Conservation (phyloP, 2,797 vertebrate genomes). For the Moxostoma hubbsi region DNA sequence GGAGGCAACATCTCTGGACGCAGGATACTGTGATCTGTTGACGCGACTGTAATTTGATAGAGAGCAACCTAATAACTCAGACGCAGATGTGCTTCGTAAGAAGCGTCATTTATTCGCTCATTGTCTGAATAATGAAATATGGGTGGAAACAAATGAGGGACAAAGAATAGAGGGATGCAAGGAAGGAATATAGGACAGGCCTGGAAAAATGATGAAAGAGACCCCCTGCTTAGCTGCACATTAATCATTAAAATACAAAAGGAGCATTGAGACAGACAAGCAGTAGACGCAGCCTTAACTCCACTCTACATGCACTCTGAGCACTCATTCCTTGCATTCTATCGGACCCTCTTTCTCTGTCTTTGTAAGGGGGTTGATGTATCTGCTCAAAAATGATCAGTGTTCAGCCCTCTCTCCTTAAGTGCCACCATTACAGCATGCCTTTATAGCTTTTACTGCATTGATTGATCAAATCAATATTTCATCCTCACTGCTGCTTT, state of each 20-base stretch:
- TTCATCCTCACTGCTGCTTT: conserved; percentile 74
- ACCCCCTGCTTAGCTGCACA: conserved; percentile 64
- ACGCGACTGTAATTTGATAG: too few relatives aligned
- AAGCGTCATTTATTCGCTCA: conserved; percentile 7
- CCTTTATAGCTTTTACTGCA: conserved; percentile 78
- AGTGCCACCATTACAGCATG: conserved; percentile 78
- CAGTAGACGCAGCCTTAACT: conserved; percentile 66
- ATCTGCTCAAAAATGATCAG: conserved; percentile 40
- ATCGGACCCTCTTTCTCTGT: too few relatives aligned
- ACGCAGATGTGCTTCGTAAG: background rate
- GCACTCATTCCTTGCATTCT: conserved; percentile 13
- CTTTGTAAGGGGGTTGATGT: too few relatives aligned
- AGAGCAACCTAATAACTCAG: too few relatives aligned
- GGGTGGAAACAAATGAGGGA: conserved; percentile 56
- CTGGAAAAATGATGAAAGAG: conserved; percentile 62
- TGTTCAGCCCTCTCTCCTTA: conserved; percentile 71
- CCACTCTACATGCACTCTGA: conserved; percentile 55
- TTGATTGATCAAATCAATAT: conserved; percentile 82
- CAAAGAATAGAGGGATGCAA: conserved; percentile 39
- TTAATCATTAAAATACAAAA: conserved; percentile 77
- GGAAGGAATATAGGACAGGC: conserved; percentile 54
- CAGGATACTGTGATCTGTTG: too few relatives aligned
- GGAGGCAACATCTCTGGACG: too few relatives aligned
- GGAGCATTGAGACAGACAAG: conserved; percentile 61
- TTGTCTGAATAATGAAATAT: conserved; percentile 61